These are phyloP conservation scores for Rhagoletis zephyria DNA, from an alignment of 1,140 invertebrate genomes.

Conservation along the genomic window DNA sequence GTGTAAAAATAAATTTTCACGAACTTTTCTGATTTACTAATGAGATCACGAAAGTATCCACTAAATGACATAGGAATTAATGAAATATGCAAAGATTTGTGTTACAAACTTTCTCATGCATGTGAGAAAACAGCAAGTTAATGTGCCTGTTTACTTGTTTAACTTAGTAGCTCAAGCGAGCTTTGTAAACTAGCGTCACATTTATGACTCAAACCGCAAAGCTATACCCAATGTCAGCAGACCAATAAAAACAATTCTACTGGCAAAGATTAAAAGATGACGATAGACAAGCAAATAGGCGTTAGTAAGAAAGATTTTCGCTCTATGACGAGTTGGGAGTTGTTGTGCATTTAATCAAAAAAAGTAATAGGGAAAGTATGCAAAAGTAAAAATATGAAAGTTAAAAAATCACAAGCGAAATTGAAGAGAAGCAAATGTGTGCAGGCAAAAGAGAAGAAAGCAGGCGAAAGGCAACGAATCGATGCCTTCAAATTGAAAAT, in stretches of 20 bases:
- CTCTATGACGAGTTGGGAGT: neutral
- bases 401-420: neutral
- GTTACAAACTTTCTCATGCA: neutral
- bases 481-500: neutral
- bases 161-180: neutral
- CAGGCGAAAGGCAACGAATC: neutral
- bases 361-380: neutral
- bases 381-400: neutral
- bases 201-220: neutral
- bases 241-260: neutral
- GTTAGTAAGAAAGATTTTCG: neutral
- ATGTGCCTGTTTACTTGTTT: constrained; percentile 7
- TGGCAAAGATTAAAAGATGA: constrained; percentile 22
- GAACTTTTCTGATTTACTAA: neutral
- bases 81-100: neutral
- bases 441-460: too few species aligned
- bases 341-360: too few species aligned
- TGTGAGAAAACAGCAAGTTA: constrained; percentile 3
- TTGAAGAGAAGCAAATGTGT: neutral
- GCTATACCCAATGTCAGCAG: constrained; percentile 8
- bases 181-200: too few species aligned
- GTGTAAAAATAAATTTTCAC: neutral
- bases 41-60: neutral
- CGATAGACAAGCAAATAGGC: neutral
- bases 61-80: neutral